Evolutionary conservation across 2,888 invertebrate species (phyloP), one percentile per base, ranked within the genome.

Genomic region (Schizotus pectinicornis): DNA sequence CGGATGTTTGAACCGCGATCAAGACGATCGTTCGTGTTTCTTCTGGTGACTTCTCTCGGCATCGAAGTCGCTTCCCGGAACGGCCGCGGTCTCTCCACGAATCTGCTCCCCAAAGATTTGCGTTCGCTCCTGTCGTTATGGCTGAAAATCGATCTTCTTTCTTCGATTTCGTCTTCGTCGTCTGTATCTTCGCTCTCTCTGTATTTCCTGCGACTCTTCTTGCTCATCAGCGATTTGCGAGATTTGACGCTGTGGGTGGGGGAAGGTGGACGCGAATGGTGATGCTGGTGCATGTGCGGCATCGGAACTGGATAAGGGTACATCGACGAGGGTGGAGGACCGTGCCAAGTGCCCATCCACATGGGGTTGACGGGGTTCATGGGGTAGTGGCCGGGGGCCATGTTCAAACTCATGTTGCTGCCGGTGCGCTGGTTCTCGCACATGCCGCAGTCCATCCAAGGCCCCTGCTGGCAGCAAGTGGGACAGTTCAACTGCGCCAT

Each of bases 221-320:
- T 81, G 56, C 85, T 82, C 31, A 82, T 81, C 71, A 87, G 82
- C 0, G 91, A 91, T 64, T 89, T 86, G 32, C 90, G 84, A 2
- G 89, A 88, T 64, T 88, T 86, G 47, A 86, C 72, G 69, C 90
- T 91, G 57, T 86, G 83, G 0, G 90, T 86, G 0, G 89, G 89
- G 0, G 88, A 88, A 0, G 84, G 83, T 1, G 88, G 85, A 6
- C 89, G 85, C 5, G 88, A 87, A 3, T 85, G 85, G 56, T 80
- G 82, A n/a, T 85, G 86, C 63, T 79, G 82, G 8, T 85, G 86
- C 63, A 82, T 84, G 79, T 70, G 83, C 62, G 73, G 80, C 70
- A 71, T 68, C 13, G 67, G 69, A 34, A 74, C 65, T 0, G 74
- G 75, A 56, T 77, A 77, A 8, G 75, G 76, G 54, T 77, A 76